phyloP scores from a whole-genome alignment of 64 coral and sea anemone genomes.

The Actinia equina region DNA sequence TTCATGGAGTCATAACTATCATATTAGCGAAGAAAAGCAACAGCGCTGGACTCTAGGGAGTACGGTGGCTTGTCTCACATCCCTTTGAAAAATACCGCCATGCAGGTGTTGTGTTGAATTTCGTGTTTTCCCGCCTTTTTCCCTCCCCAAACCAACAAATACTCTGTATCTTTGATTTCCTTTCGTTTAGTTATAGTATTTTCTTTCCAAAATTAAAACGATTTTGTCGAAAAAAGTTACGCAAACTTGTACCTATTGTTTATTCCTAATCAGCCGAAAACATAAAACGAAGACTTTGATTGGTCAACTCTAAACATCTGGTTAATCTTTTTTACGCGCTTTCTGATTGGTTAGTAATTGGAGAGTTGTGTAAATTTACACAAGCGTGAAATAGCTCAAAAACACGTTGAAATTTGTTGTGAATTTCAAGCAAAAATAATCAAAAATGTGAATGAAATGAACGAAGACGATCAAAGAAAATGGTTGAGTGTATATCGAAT shows the following conservation, averaged over 20 bases:
- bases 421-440: background rate
- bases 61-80: background rate
- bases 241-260: background rate
- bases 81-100: background rate
- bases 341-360: background rate
- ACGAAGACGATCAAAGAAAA: background rate
- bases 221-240: background rate
- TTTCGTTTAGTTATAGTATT: background rate
- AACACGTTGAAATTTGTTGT: background rate
- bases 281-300: background rate
- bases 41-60: background rate
- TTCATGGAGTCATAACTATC: background rate
- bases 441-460: background rate
- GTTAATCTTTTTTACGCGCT: background rate
- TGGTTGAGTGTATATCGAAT: background rate
- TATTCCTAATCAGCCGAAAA: background rate
- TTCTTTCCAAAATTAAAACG: background rate
- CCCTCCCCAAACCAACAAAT: background rate
- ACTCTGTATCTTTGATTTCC: background rate
- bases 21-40: background rate
- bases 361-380: background rate
- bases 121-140: background rate
- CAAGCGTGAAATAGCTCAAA: background rate
- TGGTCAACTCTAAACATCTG: background rate
- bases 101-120: conserved; percentile 1